Conservation (phyloP, 1,140 invertebrate species). For the Orius insidiosus region DNA sequence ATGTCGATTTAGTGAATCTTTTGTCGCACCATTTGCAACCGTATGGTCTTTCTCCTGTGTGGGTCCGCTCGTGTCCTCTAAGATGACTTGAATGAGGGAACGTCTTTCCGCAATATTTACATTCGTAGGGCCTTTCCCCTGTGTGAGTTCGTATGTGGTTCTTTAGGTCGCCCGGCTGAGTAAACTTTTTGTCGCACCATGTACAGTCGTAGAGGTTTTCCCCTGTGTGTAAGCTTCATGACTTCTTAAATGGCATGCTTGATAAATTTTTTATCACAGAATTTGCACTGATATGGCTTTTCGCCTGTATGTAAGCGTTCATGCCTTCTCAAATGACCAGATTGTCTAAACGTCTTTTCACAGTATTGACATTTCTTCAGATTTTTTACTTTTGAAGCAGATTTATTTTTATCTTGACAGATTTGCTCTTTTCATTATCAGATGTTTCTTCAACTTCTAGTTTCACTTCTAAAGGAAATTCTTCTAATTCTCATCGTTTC, state of each 20-base stretch:
- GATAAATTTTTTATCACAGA: constrained; percentile 38
- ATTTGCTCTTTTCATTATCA: no score
- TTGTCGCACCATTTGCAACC: no score
- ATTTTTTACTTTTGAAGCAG: no score
- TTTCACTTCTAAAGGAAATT: no score
- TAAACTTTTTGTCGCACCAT: constrained; percentile 29
- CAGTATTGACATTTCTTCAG: constrained; percentile 21
- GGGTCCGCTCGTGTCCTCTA: constrained; percentile 6
- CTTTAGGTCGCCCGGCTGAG: constrained; percentile 19
- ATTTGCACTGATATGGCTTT: constrained; percentile 40
- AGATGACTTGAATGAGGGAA: constrained; percentile 10
- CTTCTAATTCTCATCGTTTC: no score
- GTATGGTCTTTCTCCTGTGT: no score
- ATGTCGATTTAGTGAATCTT: no score
- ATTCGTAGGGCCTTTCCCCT: constrained; percentile 31
- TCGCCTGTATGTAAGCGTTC: constrained; percentile 35
- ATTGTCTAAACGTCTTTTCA: constrained; percentile 32
- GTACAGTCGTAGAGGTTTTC: constrained; percentile 39
- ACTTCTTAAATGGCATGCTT: constrained; percentile 20
- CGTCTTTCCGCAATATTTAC: constrained; percentile 30
- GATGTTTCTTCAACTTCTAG: no score
- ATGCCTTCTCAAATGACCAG: constrained; percentile 31
- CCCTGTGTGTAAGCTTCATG: constrained; percentile 36
- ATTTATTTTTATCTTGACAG: no score
- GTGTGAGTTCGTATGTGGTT: constrained; percentile 19